A percentile compares a stretch with the other conserved stretches of the same genome.
phyloP scores from a whole-genome alignment of 2,888 invertebrate species.

The Blastobasis adustella region DNA sequence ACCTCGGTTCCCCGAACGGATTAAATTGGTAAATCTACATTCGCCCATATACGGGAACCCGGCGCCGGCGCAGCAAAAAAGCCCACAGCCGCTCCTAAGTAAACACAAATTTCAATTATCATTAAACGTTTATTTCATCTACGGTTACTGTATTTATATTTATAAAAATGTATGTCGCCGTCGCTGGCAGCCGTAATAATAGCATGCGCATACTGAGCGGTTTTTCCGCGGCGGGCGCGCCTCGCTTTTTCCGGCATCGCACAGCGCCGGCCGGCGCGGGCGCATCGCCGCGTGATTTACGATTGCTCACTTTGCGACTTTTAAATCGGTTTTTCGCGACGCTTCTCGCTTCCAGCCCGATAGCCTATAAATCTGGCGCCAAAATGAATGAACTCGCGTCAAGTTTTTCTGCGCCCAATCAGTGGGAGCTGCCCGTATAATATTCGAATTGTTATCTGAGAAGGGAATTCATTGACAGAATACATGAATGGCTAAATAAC shows the following conservation, averaged over 20 bases:
- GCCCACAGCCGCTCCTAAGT: conserved; percentile 42
- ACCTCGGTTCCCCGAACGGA: conserved; percentile 53
- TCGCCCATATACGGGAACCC: conserved; percentile 49
- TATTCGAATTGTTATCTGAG: conserved; percentile 24
- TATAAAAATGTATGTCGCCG: conserved; percentile 36
- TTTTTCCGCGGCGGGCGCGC: conserved; percentile 51
- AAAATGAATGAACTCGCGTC: conserved; percentile 60
- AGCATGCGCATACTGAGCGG: conserved; percentile 63
- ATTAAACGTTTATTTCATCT: conserved; percentile 63
- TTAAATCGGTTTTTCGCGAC: conserved; percentile 54
- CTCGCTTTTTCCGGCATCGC: conserved; percentile 61
- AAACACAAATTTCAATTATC: conserved; percentile 72
- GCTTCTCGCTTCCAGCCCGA: conserved; percentile 51
- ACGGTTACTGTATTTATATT: conserved; percentile 43
- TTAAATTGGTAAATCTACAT: conserved; percentile 66
- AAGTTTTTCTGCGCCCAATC: conserved; percentile 35
- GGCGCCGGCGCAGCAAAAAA: conserved; percentile 56
- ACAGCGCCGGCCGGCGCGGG: conserved; percentile 52
- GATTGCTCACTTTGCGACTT: conserved; percentile 52
- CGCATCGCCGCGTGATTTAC: conserved; percentile 53
- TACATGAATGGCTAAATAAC: background rate
- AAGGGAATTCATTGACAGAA: conserved; percentile 4
- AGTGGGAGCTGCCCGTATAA: conserved; percentile 10
- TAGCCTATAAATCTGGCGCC: conserved; percentile 66
- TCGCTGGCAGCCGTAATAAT: conserved; percentile 56